Conservation (phyloP, 2,797 vertebrate genomes). For the Champsocephalus esox region DNA sequence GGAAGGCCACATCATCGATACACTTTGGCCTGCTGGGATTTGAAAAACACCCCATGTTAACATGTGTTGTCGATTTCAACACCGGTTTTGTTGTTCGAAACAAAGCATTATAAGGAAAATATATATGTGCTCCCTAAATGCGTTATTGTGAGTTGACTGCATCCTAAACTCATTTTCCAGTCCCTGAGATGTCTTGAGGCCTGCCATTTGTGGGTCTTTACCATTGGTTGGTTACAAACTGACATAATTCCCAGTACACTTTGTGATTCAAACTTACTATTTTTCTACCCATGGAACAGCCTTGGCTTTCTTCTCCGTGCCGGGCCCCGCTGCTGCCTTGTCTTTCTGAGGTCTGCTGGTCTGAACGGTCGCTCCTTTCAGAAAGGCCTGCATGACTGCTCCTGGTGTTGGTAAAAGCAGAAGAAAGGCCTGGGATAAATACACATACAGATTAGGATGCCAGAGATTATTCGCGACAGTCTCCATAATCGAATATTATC, state of each 20-base stretch:
- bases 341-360: constrained; percentile 87
- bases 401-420: not conserved
- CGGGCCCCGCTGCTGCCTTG: constrained; percentile 83
- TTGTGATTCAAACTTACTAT: constrained; percentile 87
- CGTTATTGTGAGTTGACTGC: too few species aligned
- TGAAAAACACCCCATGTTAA: constrained; percentile 22
- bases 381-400: constrained; percentile 92
- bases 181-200: too few species aligned
- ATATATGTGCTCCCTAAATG: too few species aligned
- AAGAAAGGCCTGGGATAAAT: not conserved
- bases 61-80: too few species aligned
- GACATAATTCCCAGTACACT: not conserved
- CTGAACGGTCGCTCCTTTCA: constrained; percentile 88
- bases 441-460: not conserved
- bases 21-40: constrained; percentile 91
- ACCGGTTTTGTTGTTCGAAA: too few species aligned
- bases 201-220: too few species aligned
- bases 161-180: too few species aligned
- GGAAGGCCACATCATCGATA: constrained; percentile 96
- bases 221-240: not conserved
- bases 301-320: constrained; percentile 88
- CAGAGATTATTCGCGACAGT: too few species aligned
- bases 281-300: constrained; percentile 97
- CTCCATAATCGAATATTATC: too few species aligned
- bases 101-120: too few species aligned